Evolutionary conservation across 2,113 vertebrate genomes (phyloP).

Genomic region (Python bivittatus): DNA sequence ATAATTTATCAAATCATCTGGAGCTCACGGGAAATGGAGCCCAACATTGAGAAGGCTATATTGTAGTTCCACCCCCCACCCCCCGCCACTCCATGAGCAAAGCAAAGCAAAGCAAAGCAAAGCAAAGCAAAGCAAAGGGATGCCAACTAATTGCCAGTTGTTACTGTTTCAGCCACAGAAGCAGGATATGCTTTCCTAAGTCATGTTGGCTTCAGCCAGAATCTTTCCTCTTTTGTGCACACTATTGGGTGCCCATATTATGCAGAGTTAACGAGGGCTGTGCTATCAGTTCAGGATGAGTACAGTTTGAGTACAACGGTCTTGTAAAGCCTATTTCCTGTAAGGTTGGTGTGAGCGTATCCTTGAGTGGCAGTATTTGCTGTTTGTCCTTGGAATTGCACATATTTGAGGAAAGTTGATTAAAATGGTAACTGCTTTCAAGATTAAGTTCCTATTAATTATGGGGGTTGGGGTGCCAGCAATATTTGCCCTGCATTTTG

Average conservation of each 20-base stretch:
- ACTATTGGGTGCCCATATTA: background rate
- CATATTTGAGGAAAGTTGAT: constrained; percentile 73
- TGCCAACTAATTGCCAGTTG: background rate
- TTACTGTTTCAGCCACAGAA: background rate
- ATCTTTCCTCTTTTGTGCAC: background rate
- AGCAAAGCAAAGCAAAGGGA: background rate
- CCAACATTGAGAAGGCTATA: background rate
- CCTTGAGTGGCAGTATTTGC: background rate
- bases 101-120: background rate
- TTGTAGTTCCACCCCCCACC: no score
- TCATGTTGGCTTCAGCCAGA: background rate
- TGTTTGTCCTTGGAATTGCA: constrained; percentile 36
- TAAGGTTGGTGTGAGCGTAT: background rate
- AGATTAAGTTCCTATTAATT: constrained; percentile 79
- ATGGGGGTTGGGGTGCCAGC: constrained; percentile 55
- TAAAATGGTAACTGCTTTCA: constrained; percentile 74
- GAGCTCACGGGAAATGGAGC: background rate
- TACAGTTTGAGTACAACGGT: background rate
- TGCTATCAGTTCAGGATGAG: background rate
- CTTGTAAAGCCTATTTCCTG: background rate
- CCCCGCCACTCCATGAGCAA: no score
- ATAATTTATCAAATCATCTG: background rate
- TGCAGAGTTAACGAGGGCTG: background rate
- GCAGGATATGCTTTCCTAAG: background rate
- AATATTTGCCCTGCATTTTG: constrained; percentile 7